Evolutionary conservation across 2,888 invertebrate genomes (phyloP), one percentile per base, ranked within the genome.

Genomic region (Steinernema carpocapsae): DNA sequence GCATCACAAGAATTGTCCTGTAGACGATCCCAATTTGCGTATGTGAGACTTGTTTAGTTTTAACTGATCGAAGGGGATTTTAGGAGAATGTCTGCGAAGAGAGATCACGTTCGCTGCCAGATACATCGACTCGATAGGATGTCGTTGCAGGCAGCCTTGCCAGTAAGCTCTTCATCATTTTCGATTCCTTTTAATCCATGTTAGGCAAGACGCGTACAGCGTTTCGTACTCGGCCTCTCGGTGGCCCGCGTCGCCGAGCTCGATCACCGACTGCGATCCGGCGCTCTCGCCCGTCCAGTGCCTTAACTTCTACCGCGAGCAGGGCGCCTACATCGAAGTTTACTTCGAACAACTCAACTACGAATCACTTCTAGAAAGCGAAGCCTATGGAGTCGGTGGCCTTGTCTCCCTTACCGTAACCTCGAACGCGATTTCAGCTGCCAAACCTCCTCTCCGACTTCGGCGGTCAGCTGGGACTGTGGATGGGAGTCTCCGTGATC

Each of bases 281-380:
- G 82, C 79, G 52, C 80, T 84, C 71, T 71, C 83, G 17, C 77
- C 82, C 19, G 77, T 76, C 17, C 79, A 84, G 70, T 86, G 85
- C 72, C 76, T 85, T 12, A 74, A 80, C 43, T 83, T 85, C 73
- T 82, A 82, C 76, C 74, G 84, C 42, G 79, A 82, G 24, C 76
- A 84, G 70, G 80, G 78, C 45, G 84, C 83, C 26, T 77, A 84
- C 77, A 80, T 86, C 29, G 85, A 86, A 74, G 84, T 86, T 0
- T 86, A 82, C 75, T 86, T 84, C 71, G 86, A 86, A 70, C 84
- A 86, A 73, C 79, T 86, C 72, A 86, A 86, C 75, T 86, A 86
- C 74, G 85, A 86, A 74, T 78, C 80, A 4, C 79, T 86, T 7
- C 70, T 79, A 12, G 86, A 86, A 73, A 82, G 79, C 26, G 85